Base-by-base conservation (phyloP, 2,797 vertebrate genomes). In the Chelon labrosus region DNA sequence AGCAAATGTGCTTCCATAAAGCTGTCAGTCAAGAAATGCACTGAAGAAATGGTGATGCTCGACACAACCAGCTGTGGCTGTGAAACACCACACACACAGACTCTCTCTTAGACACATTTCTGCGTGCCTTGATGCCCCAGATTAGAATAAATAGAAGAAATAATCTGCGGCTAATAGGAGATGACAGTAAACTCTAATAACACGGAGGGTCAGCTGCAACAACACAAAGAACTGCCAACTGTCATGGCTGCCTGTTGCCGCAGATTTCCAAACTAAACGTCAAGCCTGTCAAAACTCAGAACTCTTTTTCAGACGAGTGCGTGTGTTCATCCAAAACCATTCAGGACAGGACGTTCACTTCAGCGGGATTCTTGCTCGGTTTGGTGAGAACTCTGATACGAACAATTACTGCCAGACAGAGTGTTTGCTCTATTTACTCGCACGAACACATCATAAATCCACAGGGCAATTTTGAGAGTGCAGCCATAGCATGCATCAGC, bases 161-260 rank as follows among this genome's bases (percentile, higher is more conserved):
- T 31, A 31, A 20, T 4, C n/a, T 22, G 31, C 20, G 51, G 54
- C 73, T 81, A 75, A 81, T 62, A 46, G 27, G 37, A 69, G 42
- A 71, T 41, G 72, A 81, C 75, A 81, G 75, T 57, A 39, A 60
- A 70, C 12, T 80, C 42, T 13, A 63, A 55, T 59, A 80, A 61
- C 44, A n/a, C 25, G 5, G 39, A 22, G 38, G 61, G 37, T 60
- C 44, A 17, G 17, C 67, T 56, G 35, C 16, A 67, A 55, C 65
- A 59, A 38, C 67, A 70, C 49, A 25, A 56, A 37, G 52, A 75
- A 10, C 50, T 31, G 65, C 58, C 57, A 64, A 19, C 31, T 20
- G 55, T 59, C 63, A 62, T 52, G 56, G 62, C 44, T 47, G 42
- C 42, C 60, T 52, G 38, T 63, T 11, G 6, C 25, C 17, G 42